Base-by-base conservation (phyloP, 1,140 invertebrate species). In the Trichomalopsis sarcophagae region DNA sequence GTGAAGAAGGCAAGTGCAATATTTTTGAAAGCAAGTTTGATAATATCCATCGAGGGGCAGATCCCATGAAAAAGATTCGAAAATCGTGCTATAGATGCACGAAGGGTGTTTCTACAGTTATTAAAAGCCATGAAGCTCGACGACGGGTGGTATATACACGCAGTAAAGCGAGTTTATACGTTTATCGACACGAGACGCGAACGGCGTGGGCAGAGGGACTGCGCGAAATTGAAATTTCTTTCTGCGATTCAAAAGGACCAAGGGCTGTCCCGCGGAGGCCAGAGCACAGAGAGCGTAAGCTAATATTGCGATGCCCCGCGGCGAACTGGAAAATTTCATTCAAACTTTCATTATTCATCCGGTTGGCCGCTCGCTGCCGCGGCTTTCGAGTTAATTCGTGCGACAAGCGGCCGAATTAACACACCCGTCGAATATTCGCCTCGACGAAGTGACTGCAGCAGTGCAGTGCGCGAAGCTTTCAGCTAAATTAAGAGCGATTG, bases 311-410 rank as follows among this genome's bases (percentile, higher is more conserved):
- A 89, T 91, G 88, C 89, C 92, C 92, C 91, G 92, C 91, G 89
- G 92, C 55, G 92, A 91, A 88, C 89, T 92, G 91, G 92, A 92
- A 93, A 93, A 93, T 92, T 92, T 93, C 92, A 93, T 93, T 93
- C 89, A 89, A 90, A 91, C 88, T 92, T 92, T 89, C 91, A 93
- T 93, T 93, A 93, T 93, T 93, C 91, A 92, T 93, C 88, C 88
- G 88, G 86, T 83, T 81, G 86, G 79, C 33, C 33, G 33, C 33
- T 86, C 47, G 47, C 62, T 84, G 86, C 87, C 87, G 86, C 87
- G 80, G 68, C 85, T 84, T 84, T 87, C 90, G 90, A 92, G 91
- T 90, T 90, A 91, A 92, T 92, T 92, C 88, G 86, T 89, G 89
- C 89, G 89, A 91, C 90, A 91, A 91, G 89, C 87, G 89, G 84